A percentile compares a stretch with the other conserved stretches of the same genome.
Conservation (phyloP, 92 coral and sea anemone genomes). For the Zoanthus sansibaricus region DNA sequence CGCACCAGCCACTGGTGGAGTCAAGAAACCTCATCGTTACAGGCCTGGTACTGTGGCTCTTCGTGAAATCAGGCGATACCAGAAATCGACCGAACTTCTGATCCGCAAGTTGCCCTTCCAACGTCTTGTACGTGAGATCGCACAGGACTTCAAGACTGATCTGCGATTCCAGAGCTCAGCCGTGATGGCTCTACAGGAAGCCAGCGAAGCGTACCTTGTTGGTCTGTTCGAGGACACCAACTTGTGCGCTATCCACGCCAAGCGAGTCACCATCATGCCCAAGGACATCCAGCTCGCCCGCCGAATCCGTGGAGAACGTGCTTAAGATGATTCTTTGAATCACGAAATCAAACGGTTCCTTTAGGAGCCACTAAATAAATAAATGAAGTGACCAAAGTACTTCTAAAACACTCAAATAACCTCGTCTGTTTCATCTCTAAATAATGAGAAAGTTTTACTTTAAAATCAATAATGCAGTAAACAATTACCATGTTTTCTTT, state of each 20-base stretch:
- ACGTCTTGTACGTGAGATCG: constrained; percentile 53
- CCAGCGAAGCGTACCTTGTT: constrained; percentile 84
- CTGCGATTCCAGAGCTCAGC: constrained; percentile 89
- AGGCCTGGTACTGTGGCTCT: constrained; percentile 93
- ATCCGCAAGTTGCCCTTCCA: not conserved
- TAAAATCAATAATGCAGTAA: no score
- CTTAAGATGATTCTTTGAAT: no score
- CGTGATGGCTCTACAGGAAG: constrained; percentile 85
- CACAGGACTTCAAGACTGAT: constrained; percentile 42
- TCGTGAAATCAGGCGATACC: constrained; percentile 45
- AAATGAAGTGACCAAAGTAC: no score
- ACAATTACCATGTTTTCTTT: no score
- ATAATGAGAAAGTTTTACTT: no score
- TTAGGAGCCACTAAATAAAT: no score
- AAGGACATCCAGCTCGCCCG: constrained; percentile 83
- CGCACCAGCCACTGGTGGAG: constrained; percentile 99
- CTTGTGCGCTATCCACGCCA: constrained; percentile 91
- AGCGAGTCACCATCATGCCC: constrained; percentile 87
- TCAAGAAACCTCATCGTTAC: constrained; percentile 97
- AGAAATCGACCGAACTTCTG: not conserved
- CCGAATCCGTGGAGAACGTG: constrained; percentile 37
- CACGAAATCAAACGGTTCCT: no score
- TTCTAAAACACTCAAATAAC: no score
- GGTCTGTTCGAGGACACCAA: constrained; percentile 87
- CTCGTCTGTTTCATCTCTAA: no score